These are phyloP conservation scores for Campoletis raptor DNA, from an alignment of 2,888 invertebrate genomes.

Conservation along the genomic window DNA sequence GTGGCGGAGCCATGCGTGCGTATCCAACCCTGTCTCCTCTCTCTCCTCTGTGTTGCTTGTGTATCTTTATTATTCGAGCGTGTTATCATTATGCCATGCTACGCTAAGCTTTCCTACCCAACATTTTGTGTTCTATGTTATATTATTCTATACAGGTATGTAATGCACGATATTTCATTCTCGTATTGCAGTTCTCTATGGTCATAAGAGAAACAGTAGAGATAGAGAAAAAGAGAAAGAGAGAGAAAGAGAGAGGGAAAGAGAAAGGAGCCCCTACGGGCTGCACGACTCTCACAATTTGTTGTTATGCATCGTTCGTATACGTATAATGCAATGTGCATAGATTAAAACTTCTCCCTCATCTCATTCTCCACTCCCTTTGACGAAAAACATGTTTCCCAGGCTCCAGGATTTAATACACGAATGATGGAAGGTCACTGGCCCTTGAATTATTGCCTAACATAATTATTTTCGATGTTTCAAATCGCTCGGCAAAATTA, in stretches of 20 bases:
- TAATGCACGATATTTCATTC: slow-evolving; percentile 44
- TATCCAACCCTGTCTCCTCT: slow-evolving; percentile 85
- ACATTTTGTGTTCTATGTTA: slow-evolving; percentile 45
- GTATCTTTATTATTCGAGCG: slow-evolving; percentile 84
- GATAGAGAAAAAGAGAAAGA: slow-evolving; percentile 7
- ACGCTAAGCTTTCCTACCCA: slow-evolving; percentile 75
- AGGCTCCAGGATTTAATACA: slow-evolving; percentile 38
- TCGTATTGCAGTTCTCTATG: slow-evolving; percentile 37
- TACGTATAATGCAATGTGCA: slow-evolving; percentile 37
- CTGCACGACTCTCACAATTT: slow-evolving; percentile 44
- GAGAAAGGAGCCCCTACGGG: not conserved
- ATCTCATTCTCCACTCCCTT: slow-evolving; percentile 12
- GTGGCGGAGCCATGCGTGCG: slow-evolving; percentile 83
- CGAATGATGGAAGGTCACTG: slow-evolving; percentile 28
- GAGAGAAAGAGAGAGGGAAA: slow-evolving; percentile 19
- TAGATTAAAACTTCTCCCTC: slow-evolving; percentile 24
- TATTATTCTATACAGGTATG: slow-evolving; percentile 47
- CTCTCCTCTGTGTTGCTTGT: slow-evolving; percentile 64
- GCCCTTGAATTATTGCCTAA: slow-evolving; percentile 18
- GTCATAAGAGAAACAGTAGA: not conserved
- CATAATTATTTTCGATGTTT: slow-evolving; percentile 3
- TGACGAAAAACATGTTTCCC: slow-evolving; percentile 45
- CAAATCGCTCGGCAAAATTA: not conserved
- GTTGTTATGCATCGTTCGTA: slow-evolving; percentile 34
- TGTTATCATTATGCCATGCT: slow-evolving; percentile 83